Conservation (phyloP, 2,888 invertebrate genomes). For the Taphrorychus bicolor region DNA sequence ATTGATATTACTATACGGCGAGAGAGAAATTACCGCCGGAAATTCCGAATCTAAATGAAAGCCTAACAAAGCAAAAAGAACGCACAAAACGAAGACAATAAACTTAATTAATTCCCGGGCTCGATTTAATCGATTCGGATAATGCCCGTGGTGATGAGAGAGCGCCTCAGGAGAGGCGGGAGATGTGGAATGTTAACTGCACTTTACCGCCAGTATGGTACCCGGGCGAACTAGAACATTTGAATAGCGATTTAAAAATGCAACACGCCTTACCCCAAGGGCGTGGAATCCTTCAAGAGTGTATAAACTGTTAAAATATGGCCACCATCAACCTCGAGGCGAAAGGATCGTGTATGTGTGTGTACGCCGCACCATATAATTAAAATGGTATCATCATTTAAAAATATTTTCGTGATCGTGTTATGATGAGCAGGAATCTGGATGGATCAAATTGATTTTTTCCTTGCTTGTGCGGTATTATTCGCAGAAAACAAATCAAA, state of each 20-base stretch:
- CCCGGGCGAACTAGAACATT: conserved; percentile 4
- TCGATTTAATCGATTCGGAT: neutral
- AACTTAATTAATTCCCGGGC: neutral
- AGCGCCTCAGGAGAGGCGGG: neutral
- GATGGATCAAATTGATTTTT: neutral
- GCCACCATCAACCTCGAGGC: conserved; percentile 28
- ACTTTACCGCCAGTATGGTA: neutral
- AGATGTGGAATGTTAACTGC: neutral
- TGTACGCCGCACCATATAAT: conserved; percentile 26
- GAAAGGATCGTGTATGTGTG: neutral
- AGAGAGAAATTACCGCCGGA: neutral
- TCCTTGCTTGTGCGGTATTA: neutral
- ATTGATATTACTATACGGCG: neutral
- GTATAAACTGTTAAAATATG: conserved; percentile 21
- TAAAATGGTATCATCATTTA: conserved; percentile 40
- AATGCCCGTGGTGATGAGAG: neutral
- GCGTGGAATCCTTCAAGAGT: conserved; percentile 15
- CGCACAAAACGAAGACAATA: neutral
- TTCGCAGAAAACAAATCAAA: neutral
- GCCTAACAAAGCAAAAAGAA: neutral
- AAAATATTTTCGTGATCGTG: conserved; percentile 23
- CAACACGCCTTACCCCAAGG: conserved; percentile 21
- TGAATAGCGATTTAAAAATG: conserved; percentile 18
- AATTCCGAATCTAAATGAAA: neutral
- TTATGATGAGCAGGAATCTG: neutral